These are phyloP conservation scores for Opisthocomus hoazin DNA, from an alignment of 2,113 vertebrate genomes.

Conservation along the genomic window DNA sequence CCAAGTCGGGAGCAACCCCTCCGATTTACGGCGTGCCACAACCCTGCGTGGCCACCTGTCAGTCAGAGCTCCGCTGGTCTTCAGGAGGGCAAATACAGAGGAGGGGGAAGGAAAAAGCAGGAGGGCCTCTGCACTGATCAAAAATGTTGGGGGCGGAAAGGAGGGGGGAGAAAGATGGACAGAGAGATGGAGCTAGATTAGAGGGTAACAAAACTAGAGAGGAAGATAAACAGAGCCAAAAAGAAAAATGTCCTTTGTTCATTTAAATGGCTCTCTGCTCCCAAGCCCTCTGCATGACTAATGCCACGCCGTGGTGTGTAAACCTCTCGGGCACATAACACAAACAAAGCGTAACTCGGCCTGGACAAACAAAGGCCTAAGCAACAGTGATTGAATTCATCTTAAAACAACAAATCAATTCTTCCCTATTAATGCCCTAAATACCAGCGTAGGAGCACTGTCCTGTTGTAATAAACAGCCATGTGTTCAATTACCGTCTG, in stretches of 20 bases:
- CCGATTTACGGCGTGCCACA: background rate
- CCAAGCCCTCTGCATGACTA: slow-evolving; percentile 47
- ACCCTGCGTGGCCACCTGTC: background rate
- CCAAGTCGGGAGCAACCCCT: background rate
- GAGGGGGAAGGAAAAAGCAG: background rate
- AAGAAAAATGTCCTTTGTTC: slow-evolving; percentile 47
- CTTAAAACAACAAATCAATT: slow-evolving; percentile 71
- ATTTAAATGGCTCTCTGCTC: slow-evolving; percentile 36
- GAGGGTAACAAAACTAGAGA: slow-evolving; percentile 20
- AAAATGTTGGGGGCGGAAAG: background rate
- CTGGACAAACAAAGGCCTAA: slow-evolving; percentile 61
- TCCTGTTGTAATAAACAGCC: slow-evolving; percentile 63
- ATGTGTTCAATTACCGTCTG: slow-evolving; percentile 61
- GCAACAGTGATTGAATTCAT: slow-evolving; percentile 67
- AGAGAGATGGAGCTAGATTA: slow-evolving; percentile 10
- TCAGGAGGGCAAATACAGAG: background rate
- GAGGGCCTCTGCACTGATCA: slow-evolving; percentile 11
- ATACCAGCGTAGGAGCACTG: slow-evolving; percentile 58
- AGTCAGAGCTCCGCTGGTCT: background rate
- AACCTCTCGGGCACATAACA: slow-evolving; percentile 63
- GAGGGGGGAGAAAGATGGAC: background rate
- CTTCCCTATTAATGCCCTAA: slow-evolving; percentile 65
- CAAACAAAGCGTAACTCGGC: slow-evolving; percentile 68
- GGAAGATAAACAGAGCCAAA: slow-evolving; percentile 54
- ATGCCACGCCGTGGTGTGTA: slow-evolving; percentile 43